Evolutionary conservation across 2,888 invertebrate species (phyloP).

Genomic region (Torymus aiolomorphi): DNA sequence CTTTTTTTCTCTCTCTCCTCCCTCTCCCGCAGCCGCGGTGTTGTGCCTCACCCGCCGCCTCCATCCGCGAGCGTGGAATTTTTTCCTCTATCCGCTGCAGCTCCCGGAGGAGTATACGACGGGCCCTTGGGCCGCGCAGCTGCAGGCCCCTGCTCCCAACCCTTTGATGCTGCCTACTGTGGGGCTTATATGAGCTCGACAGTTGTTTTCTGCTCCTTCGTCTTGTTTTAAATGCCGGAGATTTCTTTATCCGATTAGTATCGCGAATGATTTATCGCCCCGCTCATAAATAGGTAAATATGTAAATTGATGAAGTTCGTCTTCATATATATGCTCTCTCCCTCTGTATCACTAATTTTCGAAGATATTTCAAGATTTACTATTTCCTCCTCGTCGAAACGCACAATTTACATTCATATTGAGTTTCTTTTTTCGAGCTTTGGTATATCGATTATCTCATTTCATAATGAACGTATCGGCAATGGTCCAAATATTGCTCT

Average conservation of each 20-base stretch:
- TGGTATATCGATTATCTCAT: too few relatives aligned
- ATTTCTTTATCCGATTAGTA: slow-evolving; percentile 17
- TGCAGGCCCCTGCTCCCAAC: slow-evolving; percentile 21
- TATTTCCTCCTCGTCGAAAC: too few relatives aligned
- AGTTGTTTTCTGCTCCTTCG: neutral
- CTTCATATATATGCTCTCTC: too few relatives aligned
- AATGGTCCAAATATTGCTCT: too few relatives aligned
- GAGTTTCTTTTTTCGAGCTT: too few relatives aligned
- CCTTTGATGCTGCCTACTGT: neutral
- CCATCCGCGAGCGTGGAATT: slow-evolving; percentile 1
- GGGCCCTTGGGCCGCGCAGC: neutral
- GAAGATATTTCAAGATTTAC: too few relatives aligned
- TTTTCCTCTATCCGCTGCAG: slow-evolving; percentile 11
- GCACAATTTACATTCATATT: too few relatives aligned
- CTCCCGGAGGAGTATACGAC: slow-evolving; percentile 6
- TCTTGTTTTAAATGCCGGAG: neutral
- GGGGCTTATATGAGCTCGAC: neutral
- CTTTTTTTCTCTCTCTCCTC: slow-evolving; percentile 2
- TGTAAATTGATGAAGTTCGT: too few relatives aligned
- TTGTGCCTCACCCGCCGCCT: neutral
- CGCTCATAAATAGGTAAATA: too few relatives aligned
- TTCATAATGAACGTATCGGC: too few relatives aligned
- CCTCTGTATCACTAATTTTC: too few relatives aligned
- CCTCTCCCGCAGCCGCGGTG: neutral
- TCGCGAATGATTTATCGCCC: neutral